These are phyloP conservation scores for Ariolimax columbianus DNA, from an alignment of 2,888 invertebrate genomes.

Conservation along the genomic window DNA sequence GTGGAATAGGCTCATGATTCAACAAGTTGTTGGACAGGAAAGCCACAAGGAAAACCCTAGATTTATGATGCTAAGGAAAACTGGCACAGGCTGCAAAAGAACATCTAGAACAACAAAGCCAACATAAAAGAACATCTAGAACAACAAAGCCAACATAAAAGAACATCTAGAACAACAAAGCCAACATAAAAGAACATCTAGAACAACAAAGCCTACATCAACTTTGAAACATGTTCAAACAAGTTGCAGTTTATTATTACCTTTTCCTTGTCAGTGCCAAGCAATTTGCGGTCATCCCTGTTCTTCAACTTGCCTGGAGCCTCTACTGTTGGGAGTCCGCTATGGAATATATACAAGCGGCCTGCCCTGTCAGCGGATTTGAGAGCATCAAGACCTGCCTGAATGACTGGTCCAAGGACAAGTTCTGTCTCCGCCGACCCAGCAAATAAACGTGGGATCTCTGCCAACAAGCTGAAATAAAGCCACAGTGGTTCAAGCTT, in stretches of 20 bases:
- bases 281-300: conserved; percentile 95
- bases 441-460: conserved; percentile 93
- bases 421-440: conserved; percentile 97
- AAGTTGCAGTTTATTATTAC: conserved; percentile 62
- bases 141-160: too few relatives aligned
- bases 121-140: too few relatives aligned
- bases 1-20: too few relatives aligned
- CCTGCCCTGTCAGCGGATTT: conserved; percentile 95
- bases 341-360: conserved; percentile 96
- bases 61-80: too few relatives aligned
- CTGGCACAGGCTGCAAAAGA: too few relatives aligned
- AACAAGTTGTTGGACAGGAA: too few relatives aligned
- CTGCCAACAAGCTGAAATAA: conserved; percentile 86
- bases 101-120: too few relatives aligned
- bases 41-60: too few relatives aligned
- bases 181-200: too few relatives aligned
- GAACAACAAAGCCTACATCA: too few relatives aligned
- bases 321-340: conserved; percentile 92
- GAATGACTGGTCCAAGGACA: conserved; percentile 95
- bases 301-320: conserved; percentile 97
- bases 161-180: too few relatives aligned
- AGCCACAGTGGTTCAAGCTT: neutral
- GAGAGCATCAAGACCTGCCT: conserved; percentile 97
- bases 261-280: conserved; percentile 97
- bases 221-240: neutral